Percentiles rank a stretch among this genome's conserved stretches.
These are phyloP conservation scores for Dipodomys stephensi DNA, from an alignment of 2,113 vertebrate genomes.

Conservation along the genomic window DNA sequence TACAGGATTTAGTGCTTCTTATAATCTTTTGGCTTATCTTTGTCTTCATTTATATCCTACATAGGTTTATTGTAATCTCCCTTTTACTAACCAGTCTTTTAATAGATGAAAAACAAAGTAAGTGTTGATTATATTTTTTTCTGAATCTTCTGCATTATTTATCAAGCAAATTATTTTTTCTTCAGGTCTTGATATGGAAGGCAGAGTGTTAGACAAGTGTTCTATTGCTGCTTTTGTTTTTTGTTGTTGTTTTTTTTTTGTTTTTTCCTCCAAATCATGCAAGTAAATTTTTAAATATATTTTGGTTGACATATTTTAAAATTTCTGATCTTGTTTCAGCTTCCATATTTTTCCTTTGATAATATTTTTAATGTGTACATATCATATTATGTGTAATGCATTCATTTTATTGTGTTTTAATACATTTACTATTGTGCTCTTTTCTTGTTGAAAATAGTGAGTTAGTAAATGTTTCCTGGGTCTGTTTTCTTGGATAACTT, in stretches of 20 bases:
- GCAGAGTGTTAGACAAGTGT: no score
- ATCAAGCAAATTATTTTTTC: not conserved
- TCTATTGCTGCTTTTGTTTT: no score
- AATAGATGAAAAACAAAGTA: conserved; percentile 16
- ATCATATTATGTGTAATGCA: not conserved
- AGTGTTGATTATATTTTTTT: not conserved
- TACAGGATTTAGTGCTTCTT: not conserved
- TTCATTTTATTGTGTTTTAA: not conserved
- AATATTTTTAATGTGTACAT: not conserved
- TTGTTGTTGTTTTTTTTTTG: no score
- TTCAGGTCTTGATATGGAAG: not conserved
- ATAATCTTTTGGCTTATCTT: not conserved
- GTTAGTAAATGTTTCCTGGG: not conserved
- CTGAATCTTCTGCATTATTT: not conserved
- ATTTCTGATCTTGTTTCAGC: not conserved
- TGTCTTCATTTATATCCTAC: not conserved
- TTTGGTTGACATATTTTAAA: conserved; percentile 16
- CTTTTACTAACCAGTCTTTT: not conserved
- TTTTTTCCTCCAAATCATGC: no score
- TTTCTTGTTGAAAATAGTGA: not conserved
- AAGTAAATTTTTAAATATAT: not conserved
- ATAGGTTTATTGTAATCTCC: not conserved
- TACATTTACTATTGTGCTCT: not conserved
- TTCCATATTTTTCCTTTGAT: not conserved
- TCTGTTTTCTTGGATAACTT: not conserved